phyloP scores from a whole-genome alignment of 2,797 vertebrate genomes.

The Uromys caudimaculatus region DNA sequence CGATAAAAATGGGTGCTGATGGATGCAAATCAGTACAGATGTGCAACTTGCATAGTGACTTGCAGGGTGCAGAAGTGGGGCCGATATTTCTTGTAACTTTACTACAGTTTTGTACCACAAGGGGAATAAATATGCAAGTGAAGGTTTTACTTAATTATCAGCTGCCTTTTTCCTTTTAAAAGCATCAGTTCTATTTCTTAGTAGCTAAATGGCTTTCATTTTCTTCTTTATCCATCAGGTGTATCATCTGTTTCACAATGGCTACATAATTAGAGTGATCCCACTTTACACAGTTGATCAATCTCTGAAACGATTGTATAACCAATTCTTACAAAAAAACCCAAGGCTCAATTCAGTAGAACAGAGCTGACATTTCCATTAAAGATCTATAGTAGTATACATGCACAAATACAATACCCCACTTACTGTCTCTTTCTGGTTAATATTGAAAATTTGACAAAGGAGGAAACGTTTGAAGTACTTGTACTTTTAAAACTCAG shows the following conservation, averaged over 20 bases:
- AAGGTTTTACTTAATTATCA: constrained; percentile 8
- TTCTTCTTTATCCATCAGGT: background rate
- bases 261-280: background rate
- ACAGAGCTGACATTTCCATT: background rate
- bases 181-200: background rate
- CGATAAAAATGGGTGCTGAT: background rate
- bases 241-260: background rate
- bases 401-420: background rate
- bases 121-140: background rate
- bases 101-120: background rate
- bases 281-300: background rate
- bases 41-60: background rate
- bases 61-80: background rate
- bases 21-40: background rate
- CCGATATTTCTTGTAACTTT: background rate
- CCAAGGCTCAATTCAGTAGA: background rate
- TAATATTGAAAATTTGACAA: background rate
- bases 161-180: background rate
- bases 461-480: constrained; percentile 15
- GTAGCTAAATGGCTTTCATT: background rate
- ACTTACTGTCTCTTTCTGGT: background rate
- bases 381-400: background rate
- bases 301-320: constrained; percentile 8
- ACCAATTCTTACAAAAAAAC: constrained; percentile 51
- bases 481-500: constrained; percentile 1